Base-by-base conservation (phyloP, 2,888 invertebrate genomes). In the Pilophorus perplexus region DNA sequence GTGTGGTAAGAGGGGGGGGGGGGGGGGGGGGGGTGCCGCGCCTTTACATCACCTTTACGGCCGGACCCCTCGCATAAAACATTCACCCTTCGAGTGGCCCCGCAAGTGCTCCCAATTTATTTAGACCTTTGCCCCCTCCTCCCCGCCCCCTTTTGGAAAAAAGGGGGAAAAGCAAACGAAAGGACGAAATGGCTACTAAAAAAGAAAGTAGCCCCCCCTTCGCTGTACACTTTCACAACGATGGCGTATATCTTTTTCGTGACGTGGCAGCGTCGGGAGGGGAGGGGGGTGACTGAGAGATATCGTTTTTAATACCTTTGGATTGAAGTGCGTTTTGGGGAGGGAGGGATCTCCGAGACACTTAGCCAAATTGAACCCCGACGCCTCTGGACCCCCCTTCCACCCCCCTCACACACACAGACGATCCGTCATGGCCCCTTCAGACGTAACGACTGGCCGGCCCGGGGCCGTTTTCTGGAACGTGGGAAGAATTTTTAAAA, bases 221-320 rank as follows among this genome's bases (percentile, higher is more conserved):
- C 28, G 28, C 52, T 52, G 52, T 52, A 52, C 28, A 52, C 28
- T 28, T 52, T 52, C 52, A 27, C 52, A 28, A 46, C 23, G 46
- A 23, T 20, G 14, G 46, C 23, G 14, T n/a, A n/a, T n/a, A n/a
- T n/a, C n/a, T n/a, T n/a, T n/a, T n/a, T n/a, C n/a, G n/a, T n/a
- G n/a, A n/a, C n/a, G 23, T 3, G 14, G 42, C 20, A 18, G 20
- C 8, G 20, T 20, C 5, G 12, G 44, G 5, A n/a, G 20, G 44
- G 20, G 8, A n/a, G 20, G 20, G 46, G 23, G 46, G 23, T 59
- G 59, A 59, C 59, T 59, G 59, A 59, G 59, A 59, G 59, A 59
- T 59, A 59, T 59, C 40, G 59, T 59, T 59, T 59, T 59, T 59
- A 59, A 59, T 59, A 59, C 59, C 59, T 59, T 59, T 40, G 59